phyloP scores from a whole-genome alignment of 2,113 vertebrate species.

The Notothenia rossii region DNA sequence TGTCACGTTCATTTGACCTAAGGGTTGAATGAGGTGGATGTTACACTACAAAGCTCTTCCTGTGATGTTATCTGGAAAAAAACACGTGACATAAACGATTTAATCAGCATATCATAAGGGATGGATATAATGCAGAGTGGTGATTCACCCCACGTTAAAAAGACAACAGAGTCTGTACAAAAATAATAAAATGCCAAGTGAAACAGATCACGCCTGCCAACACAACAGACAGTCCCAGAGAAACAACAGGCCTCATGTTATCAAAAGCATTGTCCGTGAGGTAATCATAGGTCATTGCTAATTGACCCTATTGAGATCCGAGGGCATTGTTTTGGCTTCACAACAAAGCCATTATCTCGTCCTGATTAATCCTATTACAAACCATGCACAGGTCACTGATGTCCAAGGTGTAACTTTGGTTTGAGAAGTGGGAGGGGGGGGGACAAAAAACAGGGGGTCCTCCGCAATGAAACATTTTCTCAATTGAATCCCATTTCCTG shows the following conservation, averaged over 20 bases:
- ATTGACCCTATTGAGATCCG: conserved; percentile 49
- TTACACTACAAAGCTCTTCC: conserved; percentile 3
- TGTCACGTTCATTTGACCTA: conserved; percentile 61
- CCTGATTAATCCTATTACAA: conserved; percentile 65
- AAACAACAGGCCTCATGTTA: conserved; percentile 15
- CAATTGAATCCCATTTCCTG: no score
- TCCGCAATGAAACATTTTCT: no score
- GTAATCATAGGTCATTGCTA: conserved; percentile 47
- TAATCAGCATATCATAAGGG: conserved; percentile 39
- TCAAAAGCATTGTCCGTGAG: conserved; percentile 32
- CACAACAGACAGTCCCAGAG: not conserved
- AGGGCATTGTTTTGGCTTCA: conserved; percentile 57
- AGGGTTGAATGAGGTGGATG: conserved; percentile 15
- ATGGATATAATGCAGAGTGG: conserved; percentile 4
- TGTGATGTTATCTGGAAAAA: conserved; percentile 30
- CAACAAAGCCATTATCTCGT: conserved; percentile 64
- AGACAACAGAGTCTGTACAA: not conserved
- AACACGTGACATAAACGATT: conserved; percentile 48
- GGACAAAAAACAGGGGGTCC: no score
- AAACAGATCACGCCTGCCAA: not conserved
- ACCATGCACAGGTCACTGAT: conserved; percentile 45
- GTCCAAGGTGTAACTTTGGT: not conserved
- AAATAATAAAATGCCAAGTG: not conserved
- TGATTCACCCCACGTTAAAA: conserved; percentile 13
- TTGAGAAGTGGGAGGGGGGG: no score